Evolutionary conservation across 2,888 invertebrate genomes (phyloP), one percentile per base, ranked within the genome.

Genomic region (Diabrotica balteata): DNA sequence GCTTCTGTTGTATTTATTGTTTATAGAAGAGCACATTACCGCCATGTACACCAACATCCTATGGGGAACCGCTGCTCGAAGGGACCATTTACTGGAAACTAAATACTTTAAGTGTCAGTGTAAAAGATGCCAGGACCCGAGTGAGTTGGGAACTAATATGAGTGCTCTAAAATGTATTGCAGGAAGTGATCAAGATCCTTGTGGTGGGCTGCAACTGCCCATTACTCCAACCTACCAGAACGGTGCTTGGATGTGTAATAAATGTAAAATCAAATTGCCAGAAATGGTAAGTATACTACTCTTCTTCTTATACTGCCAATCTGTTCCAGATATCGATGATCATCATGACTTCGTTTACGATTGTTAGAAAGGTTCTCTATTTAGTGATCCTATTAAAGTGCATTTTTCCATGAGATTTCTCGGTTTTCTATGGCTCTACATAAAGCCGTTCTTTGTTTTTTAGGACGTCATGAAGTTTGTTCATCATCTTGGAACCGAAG

Each of bases 41-140:
- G 95, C 95, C 1, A 93, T 92, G 88, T 96, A 95, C 77, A 94
- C 94, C 7, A 94, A 95, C 79, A 93, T 93, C 8, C 83, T 96
- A 68, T 95, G 95, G 95, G 92, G 94, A 1, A 95, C 95, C 0
- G 90, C 91, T 80, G 90, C 91, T 49, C 87, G 95, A 72, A 87
- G 92, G 69, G 91, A 93, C 73, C 94, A 95, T 84, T 85, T 95
- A 32, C 86, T 87, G 73, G 89, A 91, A 68, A 92, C 93, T 0
- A 95, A 95, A 83, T 93, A 93, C 79, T 95, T 95, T 75, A 82
- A 86, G 1, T 95, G 95, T 55, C 73, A 68, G 51, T 95, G 95
- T 80, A 80, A 84, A 62, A 88, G 95, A 72, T 95, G 95, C 76
- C 82, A 86, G 50, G 94, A 95, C 82, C 91, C 93, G n/a, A 92